Evolutionary conservation across 2,113 vertebrate genomes (phyloP), one percentile per base, ranked within the genome.

Genomic region (Gopherus flavomarginatus): DNA sequence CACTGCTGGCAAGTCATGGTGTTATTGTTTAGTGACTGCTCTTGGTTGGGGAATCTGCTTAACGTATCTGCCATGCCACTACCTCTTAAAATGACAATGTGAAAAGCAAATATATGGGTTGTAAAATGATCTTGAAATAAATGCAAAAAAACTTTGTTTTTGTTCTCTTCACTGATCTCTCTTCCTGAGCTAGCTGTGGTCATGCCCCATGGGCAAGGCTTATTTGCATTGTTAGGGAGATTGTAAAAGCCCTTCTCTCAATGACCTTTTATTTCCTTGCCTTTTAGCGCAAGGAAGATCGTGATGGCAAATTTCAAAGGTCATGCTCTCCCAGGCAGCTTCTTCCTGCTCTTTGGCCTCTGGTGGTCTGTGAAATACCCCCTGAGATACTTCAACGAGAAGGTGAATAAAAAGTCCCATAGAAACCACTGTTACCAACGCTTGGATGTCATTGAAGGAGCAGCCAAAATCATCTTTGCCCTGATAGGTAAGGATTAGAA

Each of bases 241-340:
- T 29, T 59, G n/a, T 38, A 72, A 38, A 91, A 93, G 11, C 26
- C 78, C 83, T 47, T 29, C 78, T 44, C 88, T 44, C 16, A 77
- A 87, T 35, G 53, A 22, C 12, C 0, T 17, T 53, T 44, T n/a
- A 93, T 93, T 92, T 29, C 79, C 52, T 92, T 90, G 56, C 75
- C 38, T 93, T 85, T 12, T 7, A 89, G 90, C 3, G 3, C 3
- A 53, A 88, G 81, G 59, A 92, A 5, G 35, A 72, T 62, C 8
- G 96, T 12, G 31, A 99, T 99, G 99, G 99, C 99, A 0, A 99
- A 99, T 97, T 99, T 99, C 94, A 98, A 99, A 97, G 99, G 99
- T 69, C 99, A 99, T 0, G 99, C 99, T 0, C 98, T 99, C 62
- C 99, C 99, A 0, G 99, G 99, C 69, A 98, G 98, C 11, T 99